These are phyloP conservation scores for Brachionus angularis DNA, from an alignment of 1,140 invertebrate genomes.

Conservation along the genomic window DNA sequence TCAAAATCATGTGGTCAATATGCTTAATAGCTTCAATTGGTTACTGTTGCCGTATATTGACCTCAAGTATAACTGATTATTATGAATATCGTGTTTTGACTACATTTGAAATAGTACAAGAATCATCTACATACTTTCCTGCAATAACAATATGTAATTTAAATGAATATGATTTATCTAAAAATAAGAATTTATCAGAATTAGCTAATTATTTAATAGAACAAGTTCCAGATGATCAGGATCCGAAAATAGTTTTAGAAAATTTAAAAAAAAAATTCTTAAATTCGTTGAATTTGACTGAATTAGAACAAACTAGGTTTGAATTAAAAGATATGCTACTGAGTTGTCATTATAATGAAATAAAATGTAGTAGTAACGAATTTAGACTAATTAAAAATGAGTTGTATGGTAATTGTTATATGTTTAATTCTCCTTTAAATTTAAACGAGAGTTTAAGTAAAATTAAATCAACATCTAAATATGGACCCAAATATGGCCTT, in stretches of 20 bases:
- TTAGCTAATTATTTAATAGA: not conserved
- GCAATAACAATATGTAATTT: conserved; percentile 26
- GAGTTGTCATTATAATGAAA: conserved; percentile 8
- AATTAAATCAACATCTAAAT: not conserved
- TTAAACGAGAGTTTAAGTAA: not conserved
- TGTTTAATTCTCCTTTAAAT: conserved; percentile 15
- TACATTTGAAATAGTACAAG: conserved; percentile 20
- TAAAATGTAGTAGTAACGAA: not conserved
- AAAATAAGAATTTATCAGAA: not conserved
- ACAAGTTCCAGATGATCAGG: not conserved
- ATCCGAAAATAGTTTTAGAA: not conserved
- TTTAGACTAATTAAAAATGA: conserved; percentile 16
- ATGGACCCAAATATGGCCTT: conserved; percentile 29
- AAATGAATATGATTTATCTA: conserved; percentile 22
- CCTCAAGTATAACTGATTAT: conserved; percentile 16
- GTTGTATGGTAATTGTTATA: conserved; percentile 30
- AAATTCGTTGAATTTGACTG: not conserved
- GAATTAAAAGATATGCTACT: conserved; percentile 6
- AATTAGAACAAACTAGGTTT: conserved; percentile 5
- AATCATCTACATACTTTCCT: conserved; percentile 11
- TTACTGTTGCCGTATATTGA: conserved; percentile 29
- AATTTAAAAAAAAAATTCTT: conserved; percentile 4
- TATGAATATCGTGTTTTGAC: conserved; percentile 32
- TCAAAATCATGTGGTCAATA: conserved; percentile 35
- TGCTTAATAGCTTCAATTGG: conserved; percentile 24